Base-by-base conservation (phyloP, 1,140 invertebrate genomes). In the Drosophila nasuta region DNA sequence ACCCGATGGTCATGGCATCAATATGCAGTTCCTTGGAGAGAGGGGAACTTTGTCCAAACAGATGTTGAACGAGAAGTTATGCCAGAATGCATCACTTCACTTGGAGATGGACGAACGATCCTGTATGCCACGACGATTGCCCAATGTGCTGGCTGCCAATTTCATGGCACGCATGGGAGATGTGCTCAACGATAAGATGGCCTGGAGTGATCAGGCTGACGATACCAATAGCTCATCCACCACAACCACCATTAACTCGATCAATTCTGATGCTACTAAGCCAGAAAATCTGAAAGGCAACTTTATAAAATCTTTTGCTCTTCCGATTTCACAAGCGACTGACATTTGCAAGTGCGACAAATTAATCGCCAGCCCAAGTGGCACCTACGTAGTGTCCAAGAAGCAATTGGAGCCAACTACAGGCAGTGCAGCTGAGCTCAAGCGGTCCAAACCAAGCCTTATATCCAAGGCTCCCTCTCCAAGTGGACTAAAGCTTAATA, bases 161-260 rank as follows among this genome's bases (percentile, higher is more conserved):
- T 75, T 75, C 28, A 51, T 75, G 72, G n/a, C 38, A 0, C 66
- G 72, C 15, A 75, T 75, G 67, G 49, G 66, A 13, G 72, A 70
- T 17, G 43, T 70, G 0, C 66, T 75, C 7, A 75, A 75, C 4
- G 59, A 70, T n/a, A 63, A 64, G 35, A 63, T 70, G 35, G 45
- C 62, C 2, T 48, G 33, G 41, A 48, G 45, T 17, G 59, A 62
- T 17, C 43, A 48, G 13, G 10, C 38, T 1, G 57, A 59, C 6
- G 20, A 30, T 15, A 46, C 20, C 20, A 33, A 25, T 11, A 48
- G 15, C 7, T 15, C 43, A 5, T 33, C 43, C 1, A 28, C 11
- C 41, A 25, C 17, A 59, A 13, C 11, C 17, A 46, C 20, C n/a
- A 59, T 10, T 54, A 13, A 7, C 7, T 38, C 35, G 8, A 38